Conservation (phyloP, 2,797 vertebrate species). For the Tarsius wallacei region DNA sequence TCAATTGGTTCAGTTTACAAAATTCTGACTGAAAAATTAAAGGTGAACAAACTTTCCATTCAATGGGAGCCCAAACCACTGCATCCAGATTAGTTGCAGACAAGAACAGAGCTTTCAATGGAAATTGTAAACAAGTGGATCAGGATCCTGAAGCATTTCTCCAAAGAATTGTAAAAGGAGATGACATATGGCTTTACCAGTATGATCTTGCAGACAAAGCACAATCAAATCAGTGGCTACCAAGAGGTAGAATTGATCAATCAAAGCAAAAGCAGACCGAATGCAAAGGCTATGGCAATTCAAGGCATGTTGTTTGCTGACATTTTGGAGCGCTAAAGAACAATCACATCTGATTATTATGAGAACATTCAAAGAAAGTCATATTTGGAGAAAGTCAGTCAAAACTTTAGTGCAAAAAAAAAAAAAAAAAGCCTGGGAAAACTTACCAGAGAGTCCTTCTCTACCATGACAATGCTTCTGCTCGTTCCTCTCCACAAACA, state of each 20-base stretch:
- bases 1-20: not conserved
- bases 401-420: not conserved
- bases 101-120: not conserved
- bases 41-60: not conserved
- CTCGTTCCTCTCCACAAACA: not conserved
- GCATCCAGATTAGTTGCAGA: not conserved
- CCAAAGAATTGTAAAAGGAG: not conserved
- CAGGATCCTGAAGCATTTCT: not conserved
- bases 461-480: not conserved
- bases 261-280: not conserved
- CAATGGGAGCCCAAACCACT: not conserved
- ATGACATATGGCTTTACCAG: not conserved
- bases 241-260: not conserved
- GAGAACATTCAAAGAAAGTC: not conserved
- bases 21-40: not conserved
- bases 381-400: not conserved
- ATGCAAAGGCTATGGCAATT: not conserved
- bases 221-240: not conserved
- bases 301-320: not conserved
- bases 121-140: not conserved
- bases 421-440: not conserved
- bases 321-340: not conserved
- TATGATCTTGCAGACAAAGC: not conserved
- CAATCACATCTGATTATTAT: not conserved
- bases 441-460: not conserved